phyloP scores from a whole-genome alignment of 1,140 invertebrate species.

The Rhizoglyphus robini region DNA sequence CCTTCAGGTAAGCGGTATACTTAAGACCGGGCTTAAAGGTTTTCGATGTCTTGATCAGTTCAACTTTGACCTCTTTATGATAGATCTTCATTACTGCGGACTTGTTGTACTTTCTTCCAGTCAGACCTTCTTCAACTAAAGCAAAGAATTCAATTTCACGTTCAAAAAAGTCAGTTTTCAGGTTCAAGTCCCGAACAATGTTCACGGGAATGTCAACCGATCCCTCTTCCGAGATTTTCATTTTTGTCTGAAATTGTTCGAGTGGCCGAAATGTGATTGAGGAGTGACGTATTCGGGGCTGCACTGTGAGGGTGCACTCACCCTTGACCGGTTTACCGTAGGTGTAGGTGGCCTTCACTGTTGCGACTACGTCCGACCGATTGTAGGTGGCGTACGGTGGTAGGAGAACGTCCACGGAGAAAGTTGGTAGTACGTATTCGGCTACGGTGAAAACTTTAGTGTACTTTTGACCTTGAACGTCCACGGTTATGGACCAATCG shows the following conservation, averaged over 20 bases:
- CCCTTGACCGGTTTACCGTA: slow-evolving; percentile 62
- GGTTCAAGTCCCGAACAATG: slow-evolving; percentile 25
- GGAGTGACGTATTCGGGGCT: slow-evolving; percentile 26
- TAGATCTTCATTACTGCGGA: slow-evolving; percentile 56
- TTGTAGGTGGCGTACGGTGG: slow-evolving; percentile 64
- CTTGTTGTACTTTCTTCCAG: slow-evolving; percentile 62
- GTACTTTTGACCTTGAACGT: slow-evolving; percentile 19
- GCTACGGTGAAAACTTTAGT: slow-evolving; percentile 60
- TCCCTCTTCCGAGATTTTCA: slow-evolving; percentile 25
- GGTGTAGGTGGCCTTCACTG: slow-evolving; percentile 63
- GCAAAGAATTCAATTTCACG: slow-evolving; percentile 60
- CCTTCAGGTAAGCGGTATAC: slow-evolving; percentile 60
- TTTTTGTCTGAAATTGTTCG: slow-evolving; percentile 27
- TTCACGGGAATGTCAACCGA: slow-evolving; percentile 27
- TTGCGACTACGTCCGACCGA: slow-evolving; percentile 56
- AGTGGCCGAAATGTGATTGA: slow-evolving; percentile 26
- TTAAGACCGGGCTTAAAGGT: slow-evolving; percentile 74
- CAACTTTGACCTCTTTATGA: slow-evolving; percentile 64
- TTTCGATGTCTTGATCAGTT: slow-evolving; percentile 61
- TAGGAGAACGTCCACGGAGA: slow-evolving; percentile 73
- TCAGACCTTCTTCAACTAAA: slow-evolving; percentile 60
- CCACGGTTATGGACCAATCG: slow-evolving; percentile 67
- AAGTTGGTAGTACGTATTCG: slow-evolving; percentile 84
- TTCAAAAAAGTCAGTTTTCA: slow-evolving; percentile 34
- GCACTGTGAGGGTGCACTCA: slow-evolving; percentile 29